Conservation (phyloP, 2,888 invertebrate species). For the Elaeidobius kamerunicus region DNA sequence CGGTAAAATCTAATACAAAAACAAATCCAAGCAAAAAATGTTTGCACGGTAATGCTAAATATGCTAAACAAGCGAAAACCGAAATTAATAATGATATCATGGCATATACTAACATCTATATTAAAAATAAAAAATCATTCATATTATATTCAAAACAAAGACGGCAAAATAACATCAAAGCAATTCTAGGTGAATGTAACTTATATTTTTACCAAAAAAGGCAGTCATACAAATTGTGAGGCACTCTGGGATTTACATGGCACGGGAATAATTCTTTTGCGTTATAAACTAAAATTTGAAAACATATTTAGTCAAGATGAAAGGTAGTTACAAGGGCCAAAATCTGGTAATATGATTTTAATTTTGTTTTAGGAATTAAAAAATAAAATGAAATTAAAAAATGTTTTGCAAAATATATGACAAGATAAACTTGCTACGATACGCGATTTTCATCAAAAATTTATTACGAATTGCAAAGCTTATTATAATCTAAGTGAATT, state of each 20-base stretch:
- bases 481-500: constrained; percentile 6
- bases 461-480: constrained; percentile 14
- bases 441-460: constrained; percentile 11
- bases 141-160: constrained; percentile 15
- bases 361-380: too few species aligned
- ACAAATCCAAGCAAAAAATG: too few species aligned
- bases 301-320: constrained; percentile 4
- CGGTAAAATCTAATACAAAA: background rate
- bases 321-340: constrained; percentile 6
- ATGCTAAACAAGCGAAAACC: constrained; percentile 12
- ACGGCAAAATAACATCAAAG: constrained; percentile 27
- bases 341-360: too few species aligned
- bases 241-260: too few species aligned
- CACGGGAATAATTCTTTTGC: too few species aligned
- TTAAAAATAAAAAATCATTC: constrained; percentile 12
- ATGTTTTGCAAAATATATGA: too few species aligned
- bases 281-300: constrained; percentile 5
- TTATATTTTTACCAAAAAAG: constrained; percentile 4
- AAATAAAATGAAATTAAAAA: too few species aligned
- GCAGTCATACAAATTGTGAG: too few species aligned
- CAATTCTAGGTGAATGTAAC: constrained; percentile 25
- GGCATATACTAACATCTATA: constrained; percentile 1
- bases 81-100: constrained; percentile 2
- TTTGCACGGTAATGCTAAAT: background rate
- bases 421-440: constrained; percentile 22